Base-by-base conservation (phyloP, 2,797 vertebrate species). In the Hozukius guyotensis region DNA sequence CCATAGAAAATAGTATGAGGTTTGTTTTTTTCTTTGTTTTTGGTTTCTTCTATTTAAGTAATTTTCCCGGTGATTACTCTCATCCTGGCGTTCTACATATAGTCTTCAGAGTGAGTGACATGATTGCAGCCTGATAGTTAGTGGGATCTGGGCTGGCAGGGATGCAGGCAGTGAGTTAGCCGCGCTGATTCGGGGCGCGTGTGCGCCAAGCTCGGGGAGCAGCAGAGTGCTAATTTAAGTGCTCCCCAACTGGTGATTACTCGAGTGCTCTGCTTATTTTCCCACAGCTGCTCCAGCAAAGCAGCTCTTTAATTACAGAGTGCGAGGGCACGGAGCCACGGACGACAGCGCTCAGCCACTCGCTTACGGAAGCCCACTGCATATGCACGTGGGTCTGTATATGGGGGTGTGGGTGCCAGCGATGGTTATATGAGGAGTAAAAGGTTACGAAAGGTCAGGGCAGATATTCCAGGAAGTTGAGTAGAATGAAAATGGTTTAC, bases 211-310 rank as follows among this genome's bases (percentile, higher is more conserved):
- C 91, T 90, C 68, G 59, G 85, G 90, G 90, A 93, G 82, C 91
- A 91, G 92, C 89, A 76, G 74, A 90, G 84, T 92, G 92, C 93
- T 96, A 94, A 96, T 96, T 96, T 96, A 96, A 96, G 94, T 93
- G 90, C 92, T 95, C 94, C 94, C 92, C 89, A 94, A 95, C 95
- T 94, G 91, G 93, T 96, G 93, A 95, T 96, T 96, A 96, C 88
- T 90, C 76, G 72, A 94, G 91, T 87, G 78, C 92, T 92, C 89
- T 92, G 91, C 93, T 93, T 93, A 92, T 94, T 93, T 94, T 94
- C 94, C 94, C 93, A 93, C 94, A 94, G 95, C 95, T 95, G 95
- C 92, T 93, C 83, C 91, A 89, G 91, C 87, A 92, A 92, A 92
- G 89, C 93, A 93, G 93, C 89, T 92, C 93, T 95, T 95, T 96